phyloP scores from a whole-genome alignment of 2,113 vertebrate species.

The Pungitius pungitius region DNA sequence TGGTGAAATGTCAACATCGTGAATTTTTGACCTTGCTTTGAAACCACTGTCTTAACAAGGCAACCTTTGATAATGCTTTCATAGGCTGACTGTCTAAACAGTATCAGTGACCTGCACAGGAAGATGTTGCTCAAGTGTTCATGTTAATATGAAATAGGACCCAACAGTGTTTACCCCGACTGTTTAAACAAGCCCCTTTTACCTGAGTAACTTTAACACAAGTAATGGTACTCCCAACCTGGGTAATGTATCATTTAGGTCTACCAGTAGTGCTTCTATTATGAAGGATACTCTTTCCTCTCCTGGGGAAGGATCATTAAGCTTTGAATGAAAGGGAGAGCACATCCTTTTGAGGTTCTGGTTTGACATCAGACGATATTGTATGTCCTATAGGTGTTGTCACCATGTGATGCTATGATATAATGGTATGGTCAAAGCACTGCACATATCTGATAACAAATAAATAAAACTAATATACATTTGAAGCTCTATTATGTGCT shows the following conservation, averaged over 20 bases:
- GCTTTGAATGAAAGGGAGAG: conserved; percentile 10
- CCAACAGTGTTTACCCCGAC: background rate
- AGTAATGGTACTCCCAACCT: conserved; percentile 17
- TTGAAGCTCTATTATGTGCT: conserved; percentile 86
- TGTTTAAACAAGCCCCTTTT: background rate
- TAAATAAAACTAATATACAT: conserved; percentile 86
- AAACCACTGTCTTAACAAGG: background rate
- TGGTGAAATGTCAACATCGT: background rate
- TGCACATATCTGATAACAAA: conserved; percentile 78
- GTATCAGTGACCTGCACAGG: background rate
- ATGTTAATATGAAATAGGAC: background rate
- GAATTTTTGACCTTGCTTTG: background rate
- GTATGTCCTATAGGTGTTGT: background rate
- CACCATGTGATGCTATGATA: conserved; percentile 20
- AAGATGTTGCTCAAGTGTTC: background rate
- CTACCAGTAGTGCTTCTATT: conserved; percentile 10
- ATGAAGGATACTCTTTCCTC: conserved; percentile 20
- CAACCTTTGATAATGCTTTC: background rate
- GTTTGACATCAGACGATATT: conserved; percentile 4
- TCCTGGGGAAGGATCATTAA: conserved; percentile 13
- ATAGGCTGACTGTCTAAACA: background rate
- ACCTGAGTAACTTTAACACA: conserved; percentile 11
- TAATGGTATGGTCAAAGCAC: conserved; percentile 18
- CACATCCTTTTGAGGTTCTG: conserved; percentile 7
- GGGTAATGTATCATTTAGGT: conserved; percentile 24